Base-by-base conservation (phyloP, 2,113 vertebrate genomes). In the Triplophysa dalaica region DNA sequence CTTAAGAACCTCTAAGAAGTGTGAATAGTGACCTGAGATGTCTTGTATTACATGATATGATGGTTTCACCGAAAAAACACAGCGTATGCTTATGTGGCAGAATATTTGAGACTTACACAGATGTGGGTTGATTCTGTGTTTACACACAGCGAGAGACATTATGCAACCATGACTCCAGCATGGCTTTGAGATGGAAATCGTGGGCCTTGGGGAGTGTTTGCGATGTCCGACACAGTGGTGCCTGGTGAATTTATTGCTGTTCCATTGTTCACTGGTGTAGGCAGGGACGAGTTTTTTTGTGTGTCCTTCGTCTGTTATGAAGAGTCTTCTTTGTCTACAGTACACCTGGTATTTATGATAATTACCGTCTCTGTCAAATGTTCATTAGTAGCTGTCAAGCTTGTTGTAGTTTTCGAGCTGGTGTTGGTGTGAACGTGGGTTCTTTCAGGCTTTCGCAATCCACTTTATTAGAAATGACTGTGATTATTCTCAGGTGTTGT, bases 381-480 rank as follows among this genome's bases (percentile, higher is more conserved):
- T 79, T 85, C 41, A 88, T 87, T 88, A 82, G 82, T 78, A 81
- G 86, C 84, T 60, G 80, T 90, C 85, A 88, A 81, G 82, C 48
- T 61, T 84, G 48, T 70, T 85, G 66, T 70, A 64, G n/a, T 38
- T 58, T 58, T 29, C 22, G 21, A n/a, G 81, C 24, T 72, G 68
- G 54, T 58, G 17, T 63, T 82, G 60, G 84, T 78, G 70, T 60
- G 66, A 76, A 76, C 48, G 67, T 14, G 64, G 9, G 67, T 41
- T 68, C 61, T 68, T 70, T 79, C 67, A 83, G 48, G 11, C 22
- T 69, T 61, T 61, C 2, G 14, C 45, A 48, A 12, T n/a, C 26
- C 17, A 50, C 10, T 2, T 78, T 60, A 41, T 69, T 79, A 41
- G 21, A 70, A 70, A 33, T 38, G 19, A 33, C 13, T 70, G 33